Conservation (phyloP, 1,140 invertebrate species). For the Meloidogyne exigua region DNA sequence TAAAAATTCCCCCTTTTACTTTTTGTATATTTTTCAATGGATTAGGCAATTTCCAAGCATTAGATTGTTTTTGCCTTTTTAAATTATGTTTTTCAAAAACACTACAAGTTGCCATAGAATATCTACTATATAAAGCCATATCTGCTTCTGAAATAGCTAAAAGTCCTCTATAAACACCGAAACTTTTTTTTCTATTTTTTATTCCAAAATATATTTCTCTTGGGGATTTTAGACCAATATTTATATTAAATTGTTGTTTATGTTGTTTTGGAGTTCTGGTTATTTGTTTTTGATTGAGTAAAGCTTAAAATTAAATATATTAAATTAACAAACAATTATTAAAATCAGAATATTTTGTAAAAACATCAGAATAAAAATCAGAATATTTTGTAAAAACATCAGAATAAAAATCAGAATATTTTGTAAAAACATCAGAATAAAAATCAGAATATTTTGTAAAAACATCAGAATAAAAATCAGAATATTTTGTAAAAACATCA, state of each 20-base stretch:
- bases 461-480: neutral
- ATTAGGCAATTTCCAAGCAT: conserved; percentile 16
- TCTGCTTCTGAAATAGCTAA: conserved; percentile 23
- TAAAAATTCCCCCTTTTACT: neutral
- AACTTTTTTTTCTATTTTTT: conserved; percentile 3
- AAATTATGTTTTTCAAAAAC: conserved; percentile 13
- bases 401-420: neutral
- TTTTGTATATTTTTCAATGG: conserved; percentile 10
- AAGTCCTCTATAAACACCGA: neutral
- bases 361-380: neutral
- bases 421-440: neutral
- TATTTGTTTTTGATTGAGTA: neutral
- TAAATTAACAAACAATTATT: neutral
- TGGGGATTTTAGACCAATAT: conserved; percentile 44
- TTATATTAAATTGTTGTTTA: conserved; percentile 25
- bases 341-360: neutral
- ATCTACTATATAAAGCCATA: conserved; percentile 26
- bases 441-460: neutral
- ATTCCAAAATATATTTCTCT: conserved; percentile 45
- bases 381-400: neutral
- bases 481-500: neutral
- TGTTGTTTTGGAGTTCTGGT: neutral
- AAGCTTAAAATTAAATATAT: neutral
- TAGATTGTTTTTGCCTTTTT: neutral
- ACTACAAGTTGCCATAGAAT: conserved; percentile 15